Conservation (phyloP, 2,797 vertebrate species). For the Pipistrellus pipistrellus region DNA sequence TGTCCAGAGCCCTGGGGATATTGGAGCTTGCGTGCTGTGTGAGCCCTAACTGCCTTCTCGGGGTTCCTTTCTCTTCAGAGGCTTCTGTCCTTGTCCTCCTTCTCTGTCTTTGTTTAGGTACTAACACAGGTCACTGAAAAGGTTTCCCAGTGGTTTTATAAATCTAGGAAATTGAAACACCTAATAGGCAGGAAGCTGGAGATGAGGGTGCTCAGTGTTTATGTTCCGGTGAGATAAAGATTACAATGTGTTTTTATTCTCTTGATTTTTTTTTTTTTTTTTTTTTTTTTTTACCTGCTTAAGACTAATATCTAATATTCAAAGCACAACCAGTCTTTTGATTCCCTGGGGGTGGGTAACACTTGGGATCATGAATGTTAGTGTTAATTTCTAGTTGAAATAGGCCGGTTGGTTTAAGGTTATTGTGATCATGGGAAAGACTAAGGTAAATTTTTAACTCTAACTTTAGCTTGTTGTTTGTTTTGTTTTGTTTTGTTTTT, state of each 20-base stretch:
- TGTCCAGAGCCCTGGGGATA: not conserved
- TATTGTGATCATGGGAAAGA: not conserved
- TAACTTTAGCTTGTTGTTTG: not conserved
- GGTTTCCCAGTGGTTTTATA: constrained; percentile 8
- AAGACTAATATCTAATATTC: not conserved
- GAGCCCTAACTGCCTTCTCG: not conserved
- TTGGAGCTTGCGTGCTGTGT: not conserved
- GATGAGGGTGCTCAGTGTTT: not conserved
- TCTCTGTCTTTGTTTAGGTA: not conserved
- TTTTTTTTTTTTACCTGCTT: not conserved
- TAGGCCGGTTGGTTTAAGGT: not conserved
- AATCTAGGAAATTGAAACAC: not conserved
- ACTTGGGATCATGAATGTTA: not conserved
- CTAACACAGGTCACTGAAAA: constrained; percentile 60
- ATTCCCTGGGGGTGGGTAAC: not conserved
- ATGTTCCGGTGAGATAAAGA: not conserved
- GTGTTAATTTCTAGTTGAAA: not conserved
- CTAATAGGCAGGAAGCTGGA: not conserved
- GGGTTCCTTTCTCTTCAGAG: not conserved
- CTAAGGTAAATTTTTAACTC: not conserved
- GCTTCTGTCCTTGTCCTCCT: not conserved
- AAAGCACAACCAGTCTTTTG: not conserved
- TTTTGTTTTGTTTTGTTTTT: not conserved
- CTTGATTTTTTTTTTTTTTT: not conserved
- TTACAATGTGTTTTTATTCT: not conserved